A percentile compares a stretch with the other conserved stretches of the same genome.
These are phyloP conservation scores for Sinocyclocheilus anophthalmus DNA, from an alignment of 2,113 vertebrate species.

Conservation along the genomic window DNA sequence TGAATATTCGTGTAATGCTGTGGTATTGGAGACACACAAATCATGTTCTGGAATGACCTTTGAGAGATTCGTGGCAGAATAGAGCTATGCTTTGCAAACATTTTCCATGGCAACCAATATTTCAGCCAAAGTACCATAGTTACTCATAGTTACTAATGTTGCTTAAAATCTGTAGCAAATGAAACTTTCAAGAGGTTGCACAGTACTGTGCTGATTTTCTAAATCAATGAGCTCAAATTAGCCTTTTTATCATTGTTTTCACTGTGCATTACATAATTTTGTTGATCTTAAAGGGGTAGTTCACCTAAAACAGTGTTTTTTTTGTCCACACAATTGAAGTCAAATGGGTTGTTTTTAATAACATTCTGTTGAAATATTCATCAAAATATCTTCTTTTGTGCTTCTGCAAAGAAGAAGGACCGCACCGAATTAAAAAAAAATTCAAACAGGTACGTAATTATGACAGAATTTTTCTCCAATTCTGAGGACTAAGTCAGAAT, in stretches of 20 bases:
- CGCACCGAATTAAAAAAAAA: too few relatives aligned
- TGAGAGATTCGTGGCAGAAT: not conserved
- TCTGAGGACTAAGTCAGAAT: too few relatives aligned
- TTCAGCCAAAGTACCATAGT: slow-evolving; percentile 6
- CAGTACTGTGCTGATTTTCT: not conserved
- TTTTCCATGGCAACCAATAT: not conserved
- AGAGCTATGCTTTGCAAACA: not conserved
- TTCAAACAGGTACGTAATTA: too few relatives aligned
- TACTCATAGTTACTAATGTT: not conserved
- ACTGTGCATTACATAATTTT: not conserved
- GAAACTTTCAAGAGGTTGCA: not conserved
- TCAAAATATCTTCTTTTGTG: not conserved
- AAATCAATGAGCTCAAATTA: not conserved
- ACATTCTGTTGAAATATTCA: not conserved
- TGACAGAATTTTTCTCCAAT: too few relatives aligned
- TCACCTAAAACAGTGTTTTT: too few relatives aligned
- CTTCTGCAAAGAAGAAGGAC: too few relatives aligned
- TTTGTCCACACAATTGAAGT: not conserved
- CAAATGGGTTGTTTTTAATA: not conserved
- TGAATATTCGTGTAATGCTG: not conserved
- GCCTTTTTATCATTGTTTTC: not conserved
- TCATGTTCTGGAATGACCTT: slow-evolving; percentile 7
- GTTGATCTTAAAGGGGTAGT: not conserved
- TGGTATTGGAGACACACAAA: not conserved
- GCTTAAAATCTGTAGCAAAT: not conserved